Base-by-base conservation (phyloP, 2,888 invertebrate genomes). In the Dascillus cervinus region DNA sequence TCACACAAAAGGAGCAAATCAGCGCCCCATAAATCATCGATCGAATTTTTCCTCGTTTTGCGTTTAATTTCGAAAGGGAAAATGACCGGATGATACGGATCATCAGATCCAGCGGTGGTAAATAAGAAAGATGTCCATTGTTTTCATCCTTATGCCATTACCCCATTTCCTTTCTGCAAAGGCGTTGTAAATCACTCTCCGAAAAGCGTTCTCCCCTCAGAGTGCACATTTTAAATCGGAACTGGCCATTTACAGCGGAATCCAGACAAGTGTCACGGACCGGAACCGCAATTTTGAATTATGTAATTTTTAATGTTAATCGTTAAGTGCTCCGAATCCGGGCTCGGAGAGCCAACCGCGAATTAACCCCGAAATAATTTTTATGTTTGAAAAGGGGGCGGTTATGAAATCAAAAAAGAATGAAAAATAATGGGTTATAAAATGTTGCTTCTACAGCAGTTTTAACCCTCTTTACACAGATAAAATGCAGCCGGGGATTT, bases 261-360 rank as follows among this genome's bases (percentile, higher is more conserved):
- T 49, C 49, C 52, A 48, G 59, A 60, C 60, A 56, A 58, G 55
- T 59, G 60, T 62, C 62, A 58, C 37, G 47, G 43, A 45, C 50
- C 58, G 61, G 62, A 62, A 58, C 29, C 46, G 46, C 43, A 50
- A 52, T 58, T 62, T 62, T 62, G 62, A 63, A 57, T 60, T 61
- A 62, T 63, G 56, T 54, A 55, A 56, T 56, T 58, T 58, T 60
- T 60, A 57, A 60, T 57, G 53, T 52, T 41, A 39, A 41, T 42
- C 46, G n/a, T n/a, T n/a, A n/a, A n/a, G n/a, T n/a, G n/a, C n/a
- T n/a, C n/a, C n/a, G n/a, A n/a, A n/a, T n/a, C n/a, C n/a, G n/a
- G n/a, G n/a, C n/a, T n/a, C n/a, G n/a, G n/a, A n/a, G n/a, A n/a
- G n/a, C n/a, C n/a, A n/a, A n/a, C n/a, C n/a, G n/a, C n/a, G n/a